These are phyloP conservation scores for Athene cunicularia DNA, from an alignment of 2,113 vertebrate species.

Conservation along the genomic window DNA sequence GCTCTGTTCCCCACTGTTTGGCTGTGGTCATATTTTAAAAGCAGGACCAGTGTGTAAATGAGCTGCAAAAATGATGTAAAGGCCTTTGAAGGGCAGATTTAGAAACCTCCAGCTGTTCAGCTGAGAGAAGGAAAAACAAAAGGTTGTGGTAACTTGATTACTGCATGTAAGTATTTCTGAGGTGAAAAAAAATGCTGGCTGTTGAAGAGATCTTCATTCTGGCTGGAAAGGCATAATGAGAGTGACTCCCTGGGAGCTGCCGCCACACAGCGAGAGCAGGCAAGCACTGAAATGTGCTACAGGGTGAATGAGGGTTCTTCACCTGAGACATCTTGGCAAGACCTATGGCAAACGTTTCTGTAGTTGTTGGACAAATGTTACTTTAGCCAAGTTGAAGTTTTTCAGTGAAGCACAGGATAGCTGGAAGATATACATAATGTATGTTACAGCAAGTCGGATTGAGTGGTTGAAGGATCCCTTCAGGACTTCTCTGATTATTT, in stretches of 20 bases:
- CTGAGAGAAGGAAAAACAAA: slow-evolving; percentile 4
- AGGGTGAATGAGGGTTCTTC: background rate
- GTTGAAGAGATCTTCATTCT: background rate
- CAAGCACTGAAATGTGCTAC: background rate
- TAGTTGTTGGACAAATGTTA: background rate
- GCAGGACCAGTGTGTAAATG: background rate
- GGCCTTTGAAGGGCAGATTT: background rate
- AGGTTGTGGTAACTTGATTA: background rate
- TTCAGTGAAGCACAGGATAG: background rate
- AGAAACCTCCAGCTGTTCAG: slow-evolving; percentile 41
- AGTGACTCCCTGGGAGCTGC: background rate
- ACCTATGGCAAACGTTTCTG: background rate
- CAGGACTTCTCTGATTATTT: background rate
- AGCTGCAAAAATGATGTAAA: slow-evolving; percentile 31
- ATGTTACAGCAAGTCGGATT: background rate
- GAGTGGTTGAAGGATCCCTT: background rate
- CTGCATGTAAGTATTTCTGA: background rate
- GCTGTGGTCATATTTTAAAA: slow-evolving; percentile 20
- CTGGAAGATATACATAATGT: background rate
- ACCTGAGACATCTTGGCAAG: background rate
- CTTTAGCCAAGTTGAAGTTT: background rate
- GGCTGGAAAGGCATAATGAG: background rate
- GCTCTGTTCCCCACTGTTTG: background rate
- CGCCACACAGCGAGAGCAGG: accelerated
- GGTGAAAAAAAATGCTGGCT: background rate